Evolutionary conservation across 2,113 vertebrate genomes (phyloP).

Genomic region (Lanius ludovicianus): DNA sequence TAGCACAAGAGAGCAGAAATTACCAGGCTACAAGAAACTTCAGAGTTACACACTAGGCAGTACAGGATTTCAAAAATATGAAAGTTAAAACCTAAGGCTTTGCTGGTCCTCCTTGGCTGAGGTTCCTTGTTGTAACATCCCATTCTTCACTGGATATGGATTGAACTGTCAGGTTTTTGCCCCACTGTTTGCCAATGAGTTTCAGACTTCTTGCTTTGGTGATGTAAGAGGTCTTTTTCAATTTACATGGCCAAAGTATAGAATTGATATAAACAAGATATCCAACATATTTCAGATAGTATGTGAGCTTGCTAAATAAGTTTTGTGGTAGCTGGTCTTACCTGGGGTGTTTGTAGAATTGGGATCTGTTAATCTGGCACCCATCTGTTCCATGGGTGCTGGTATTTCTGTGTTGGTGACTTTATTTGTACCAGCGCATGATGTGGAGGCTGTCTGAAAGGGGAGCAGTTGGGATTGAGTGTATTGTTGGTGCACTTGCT

Average conservation of each 20-base stretch:
- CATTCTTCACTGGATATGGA: neutral
- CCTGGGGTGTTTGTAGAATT: neutral
- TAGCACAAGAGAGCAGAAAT: too few species aligned
- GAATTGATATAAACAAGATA: neutral
- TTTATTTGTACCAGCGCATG: rapidly evolving
- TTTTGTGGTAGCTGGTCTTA: neutral
- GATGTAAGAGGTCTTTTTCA: neutral
- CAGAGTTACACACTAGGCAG: too few species aligned
- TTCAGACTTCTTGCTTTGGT: neutral
- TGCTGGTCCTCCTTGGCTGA: neutral
- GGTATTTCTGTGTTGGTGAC: neutral
- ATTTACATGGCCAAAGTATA: neutral
- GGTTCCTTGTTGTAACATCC: neutral
- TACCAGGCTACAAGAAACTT: too few species aligned
- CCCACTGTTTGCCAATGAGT: neutral
- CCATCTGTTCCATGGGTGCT: neutral
- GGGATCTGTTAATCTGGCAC: neutral
- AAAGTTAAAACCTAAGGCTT: too few species aligned
- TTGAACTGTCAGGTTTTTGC: neutral
- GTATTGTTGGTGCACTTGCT: neutral
- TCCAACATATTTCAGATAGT: neutral
- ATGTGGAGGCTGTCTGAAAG: neutral
- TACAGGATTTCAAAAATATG: too few species aligned
- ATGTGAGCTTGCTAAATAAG: neutral
- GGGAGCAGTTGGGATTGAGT: neutral